Evolutionary conservation across 2,797 vertebrate genomes (phyloP).

Genomic region (Myotis myotis): DNA sequence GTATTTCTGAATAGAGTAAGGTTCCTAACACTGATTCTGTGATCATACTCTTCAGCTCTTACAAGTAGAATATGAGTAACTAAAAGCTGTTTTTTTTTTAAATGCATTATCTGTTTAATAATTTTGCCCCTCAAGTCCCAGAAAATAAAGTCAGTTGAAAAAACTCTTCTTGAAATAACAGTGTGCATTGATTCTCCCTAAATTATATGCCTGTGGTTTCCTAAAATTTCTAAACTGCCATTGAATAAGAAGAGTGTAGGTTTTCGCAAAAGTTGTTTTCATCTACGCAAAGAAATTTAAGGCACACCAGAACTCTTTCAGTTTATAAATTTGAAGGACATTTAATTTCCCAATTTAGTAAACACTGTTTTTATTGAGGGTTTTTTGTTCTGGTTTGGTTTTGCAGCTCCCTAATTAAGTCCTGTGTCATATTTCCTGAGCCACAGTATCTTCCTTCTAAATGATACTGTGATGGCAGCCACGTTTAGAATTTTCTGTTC

Average conservation of each 20-base stretch:
- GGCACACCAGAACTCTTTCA: not conserved
- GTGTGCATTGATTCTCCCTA: not conserved
- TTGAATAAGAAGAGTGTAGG: not conserved
- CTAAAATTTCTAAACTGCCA: slow-evolving; percentile 31
- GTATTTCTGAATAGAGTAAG: not conserved
- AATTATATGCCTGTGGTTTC: not conserved
- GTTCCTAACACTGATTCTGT: not conserved
- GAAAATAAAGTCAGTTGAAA: slow-evolving; percentile 43
- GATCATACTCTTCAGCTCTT: not conserved
- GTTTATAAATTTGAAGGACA: not conserved
- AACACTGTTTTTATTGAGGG: not conserved
- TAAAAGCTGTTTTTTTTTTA: not conserved
- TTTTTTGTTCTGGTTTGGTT: not conserved
- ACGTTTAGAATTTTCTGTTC: slow-evolving; percentile 25
- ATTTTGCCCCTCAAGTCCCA: slow-evolving; percentile 46
- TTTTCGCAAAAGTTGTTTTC: slow-evolving; percentile 48
- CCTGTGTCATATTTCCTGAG: not conserved
- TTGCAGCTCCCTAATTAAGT: slow-evolving; percentile 16
- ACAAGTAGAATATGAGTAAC: not conserved
- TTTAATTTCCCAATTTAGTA: slow-evolving; percentile 49
- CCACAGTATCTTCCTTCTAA: not conserved
- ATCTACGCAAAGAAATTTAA: slow-evolving; percentile 26
- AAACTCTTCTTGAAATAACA: slow-evolving; percentile 38
- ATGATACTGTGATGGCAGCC: not conserved
- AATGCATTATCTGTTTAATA: slow-evolving; percentile 24